Evolutionary conservation across 1,140 invertebrate species (phyloP), one percentile per base, ranked within the genome.

Genomic region (Archivesica marissinica): DNA sequence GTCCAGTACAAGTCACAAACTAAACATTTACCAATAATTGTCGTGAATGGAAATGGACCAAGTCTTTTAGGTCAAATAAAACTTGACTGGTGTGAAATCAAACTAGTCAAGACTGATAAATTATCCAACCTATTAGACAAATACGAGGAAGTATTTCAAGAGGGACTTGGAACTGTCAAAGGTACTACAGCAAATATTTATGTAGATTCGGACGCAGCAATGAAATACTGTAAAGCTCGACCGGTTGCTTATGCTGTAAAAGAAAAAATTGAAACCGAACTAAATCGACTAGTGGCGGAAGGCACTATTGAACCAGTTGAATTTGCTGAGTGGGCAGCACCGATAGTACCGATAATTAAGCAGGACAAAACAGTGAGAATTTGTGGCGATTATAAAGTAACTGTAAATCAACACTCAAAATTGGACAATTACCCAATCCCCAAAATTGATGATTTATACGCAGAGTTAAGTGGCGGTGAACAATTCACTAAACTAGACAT

Each of bases 241-340:
- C 72, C 50, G 11, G 41, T 75, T 35, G 23, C 72, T 28, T 75
- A 52, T 23, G 70, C 70, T 13, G 4, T 52, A 33, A 52, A 74
- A 30, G 70, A 74, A 6, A 75, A 50, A 44, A 47, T 54, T 11
- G 38, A 23, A 9, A 28, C 33, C 17, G 30, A 75, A 75, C 30
- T 75, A 23, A 54, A 50, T 28, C 28, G 11, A 28, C 23, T 70
- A 13, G 66, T 41, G 44, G 30, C 23, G 28, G 33, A 70, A 41
- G 66, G 66, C 28, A 25, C 44, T 23, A 70, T 70, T 70, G 66
- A 70, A 44, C 38, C 2, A n/a, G 38, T 41, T 41, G 66, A 70
- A 23, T 25, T 13, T n/a, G 93, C 91, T n/a, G 92, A 94, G 52
- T 95, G 94, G 95, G 94, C 93, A 7, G 93, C 95, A 6, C 95